Evolutionary conservation across 2,113 vertebrate species (phyloP).

Genomic region (Onychostruthus taczanowskii): DNA sequence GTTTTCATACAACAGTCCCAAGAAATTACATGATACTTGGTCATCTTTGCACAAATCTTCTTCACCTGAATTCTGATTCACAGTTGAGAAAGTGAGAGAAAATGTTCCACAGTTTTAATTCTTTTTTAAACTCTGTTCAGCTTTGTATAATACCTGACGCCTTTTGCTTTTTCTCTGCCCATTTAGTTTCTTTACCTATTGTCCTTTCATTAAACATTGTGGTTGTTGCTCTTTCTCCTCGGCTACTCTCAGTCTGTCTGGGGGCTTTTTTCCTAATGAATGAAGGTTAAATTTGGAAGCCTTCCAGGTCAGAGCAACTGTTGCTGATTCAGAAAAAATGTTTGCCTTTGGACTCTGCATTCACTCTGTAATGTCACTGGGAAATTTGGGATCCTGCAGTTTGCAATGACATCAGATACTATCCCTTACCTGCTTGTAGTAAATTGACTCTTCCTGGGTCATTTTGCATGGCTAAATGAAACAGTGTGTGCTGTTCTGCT

Average conservation of each 20-base stretch:
- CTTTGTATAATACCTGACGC: background rate
- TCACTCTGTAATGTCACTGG: background rate
- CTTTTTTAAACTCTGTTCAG: background rate
- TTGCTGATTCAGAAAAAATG: slow-evolving; percentile 34
- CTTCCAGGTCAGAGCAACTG: slow-evolving; percentile 28
- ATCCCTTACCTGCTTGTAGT: slow-evolving; percentile 5
- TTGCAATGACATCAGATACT: slow-evolving; percentile 18
- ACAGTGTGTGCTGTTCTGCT: background rate
- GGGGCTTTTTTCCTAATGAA: background rate
- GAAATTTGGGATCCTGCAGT: slow-evolving; percentile 15
- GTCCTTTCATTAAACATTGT: background rate
- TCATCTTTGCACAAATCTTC: background rate
- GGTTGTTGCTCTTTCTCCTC: background rate
- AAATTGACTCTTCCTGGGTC: background rate
- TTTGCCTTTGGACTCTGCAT: slow-evolving; percentile 40
- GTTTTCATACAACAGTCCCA: background rate
- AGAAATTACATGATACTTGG: background rate
- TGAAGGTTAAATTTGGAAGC: slow-evolving; percentile 42
- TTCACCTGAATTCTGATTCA: background rate
- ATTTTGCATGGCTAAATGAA: background rate
- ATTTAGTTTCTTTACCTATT: background rate
- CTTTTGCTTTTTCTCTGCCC: background rate
- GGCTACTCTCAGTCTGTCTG: background rate
- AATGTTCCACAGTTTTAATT: background rate
- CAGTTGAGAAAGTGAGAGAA: background rate